Conservation (phyloP, 2,888 invertebrate species). For the Mystacides longicornis region DNA sequence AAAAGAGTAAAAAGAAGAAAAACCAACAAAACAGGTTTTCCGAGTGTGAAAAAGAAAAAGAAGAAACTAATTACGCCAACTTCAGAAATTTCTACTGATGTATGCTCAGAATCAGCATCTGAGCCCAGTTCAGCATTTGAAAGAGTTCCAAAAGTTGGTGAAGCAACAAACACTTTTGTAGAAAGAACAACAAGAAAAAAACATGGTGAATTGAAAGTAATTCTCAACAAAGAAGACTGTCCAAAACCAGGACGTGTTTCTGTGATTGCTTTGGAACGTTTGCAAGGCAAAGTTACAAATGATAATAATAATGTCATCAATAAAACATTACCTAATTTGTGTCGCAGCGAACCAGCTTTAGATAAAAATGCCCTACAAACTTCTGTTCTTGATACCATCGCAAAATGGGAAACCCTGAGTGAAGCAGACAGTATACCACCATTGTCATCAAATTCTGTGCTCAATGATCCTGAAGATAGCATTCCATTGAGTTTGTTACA, state of each 20-base stretch:
- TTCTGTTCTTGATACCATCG: constrained; percentile 33
- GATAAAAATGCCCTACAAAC: constrained; percentile 19
- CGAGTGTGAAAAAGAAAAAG: constrained; percentile 65
- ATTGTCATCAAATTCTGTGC: constrained; percentile 38
- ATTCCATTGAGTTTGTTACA: constrained; percentile 49
- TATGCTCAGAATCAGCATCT: constrained; percentile 15
- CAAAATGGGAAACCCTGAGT: constrained; percentile 53
- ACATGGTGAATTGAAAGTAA: constrained; percentile 40
- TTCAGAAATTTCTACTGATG: constrained; percentile 24
- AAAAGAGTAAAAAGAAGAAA: constrained; percentile 60
- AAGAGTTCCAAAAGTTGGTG: constrained; percentile 62
- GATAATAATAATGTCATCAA: constrained; percentile 28
- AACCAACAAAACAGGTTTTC: constrained; percentile 83
- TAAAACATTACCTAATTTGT: background rate
- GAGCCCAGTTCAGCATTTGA: constrained; percentile 47
- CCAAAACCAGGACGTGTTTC: constrained; percentile 50
- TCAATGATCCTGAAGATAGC: constrained; percentile 52
- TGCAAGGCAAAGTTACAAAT: constrained; percentile 45
- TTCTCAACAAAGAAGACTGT: constrained; percentile 46
- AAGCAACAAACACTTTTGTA: constrained; percentile 58
- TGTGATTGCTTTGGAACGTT: constrained; percentile 53
- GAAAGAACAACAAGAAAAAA: constrained; percentile 50
- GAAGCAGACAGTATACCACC: constrained; percentile 55
- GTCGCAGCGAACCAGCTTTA: background rate
- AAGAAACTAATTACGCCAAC: constrained; percentile 19